A percentile compares a stretch with the other conserved stretches of the same genome.
These are phyloP conservation scores for Threskiornis aethiopicus DNA, from an alignment of 2,797 vertebrate genomes.

Conservation along the genomic window DNA sequence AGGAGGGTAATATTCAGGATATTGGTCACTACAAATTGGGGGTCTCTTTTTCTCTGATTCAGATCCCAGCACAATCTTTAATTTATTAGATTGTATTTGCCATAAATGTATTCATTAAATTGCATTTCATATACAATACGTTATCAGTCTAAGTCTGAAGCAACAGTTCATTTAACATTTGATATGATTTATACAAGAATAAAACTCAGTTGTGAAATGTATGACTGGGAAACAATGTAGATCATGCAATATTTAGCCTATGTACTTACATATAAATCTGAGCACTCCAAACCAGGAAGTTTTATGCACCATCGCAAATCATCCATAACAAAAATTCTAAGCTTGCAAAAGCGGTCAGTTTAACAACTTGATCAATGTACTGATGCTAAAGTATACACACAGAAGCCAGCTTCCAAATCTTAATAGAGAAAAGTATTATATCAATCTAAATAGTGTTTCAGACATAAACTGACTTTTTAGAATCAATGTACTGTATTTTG, in stretches of 20 bases:
- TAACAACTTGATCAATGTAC: background rate
- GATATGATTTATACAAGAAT: background rate
- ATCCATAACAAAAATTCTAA: background rate
- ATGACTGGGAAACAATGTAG: background rate
- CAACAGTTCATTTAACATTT: background rate
- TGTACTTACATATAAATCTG: background rate
- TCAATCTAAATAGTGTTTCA: background rate
- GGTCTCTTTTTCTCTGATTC: background rate
- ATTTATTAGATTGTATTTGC: background rate
- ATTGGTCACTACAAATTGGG: background rate
- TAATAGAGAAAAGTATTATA: background rate
- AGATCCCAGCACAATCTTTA: background rate
- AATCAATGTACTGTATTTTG: background rate
- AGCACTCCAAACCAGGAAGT: background rate
- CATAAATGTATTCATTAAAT: background rate
- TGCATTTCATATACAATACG: background rate
- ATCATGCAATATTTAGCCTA: background rate
- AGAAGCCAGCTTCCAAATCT: background rate
- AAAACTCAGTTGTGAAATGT: background rate
- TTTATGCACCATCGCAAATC: background rate
- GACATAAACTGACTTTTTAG: background rate
- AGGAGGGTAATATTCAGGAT: background rate
- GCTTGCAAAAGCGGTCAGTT: background rate
- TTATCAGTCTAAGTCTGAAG: background rate
- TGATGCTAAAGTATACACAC: background rate